These are phyloP conservation scores for Danionella cerebrum DNA, from an alignment of 2,113 vertebrate species.

Conservation along the genomic window DNA sequence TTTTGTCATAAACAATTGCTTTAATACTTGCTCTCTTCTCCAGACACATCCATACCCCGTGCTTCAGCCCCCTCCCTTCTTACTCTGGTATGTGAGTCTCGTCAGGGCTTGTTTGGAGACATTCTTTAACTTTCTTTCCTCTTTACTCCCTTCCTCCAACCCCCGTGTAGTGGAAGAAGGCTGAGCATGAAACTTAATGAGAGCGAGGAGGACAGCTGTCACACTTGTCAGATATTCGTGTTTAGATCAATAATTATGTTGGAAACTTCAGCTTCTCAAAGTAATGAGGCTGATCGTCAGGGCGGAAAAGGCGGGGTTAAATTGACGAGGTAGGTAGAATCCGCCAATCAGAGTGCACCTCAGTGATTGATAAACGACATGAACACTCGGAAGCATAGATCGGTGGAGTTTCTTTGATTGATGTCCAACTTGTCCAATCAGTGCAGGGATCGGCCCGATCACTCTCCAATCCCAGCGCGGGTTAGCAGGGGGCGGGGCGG, in stretches of 20 bases:
- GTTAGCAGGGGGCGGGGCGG: conserved; percentile 40
- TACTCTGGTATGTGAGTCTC: conserved; percentile 11
- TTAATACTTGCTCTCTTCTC: too few species aligned
- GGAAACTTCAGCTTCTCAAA: too few species aligned
- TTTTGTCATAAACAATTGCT: too few species aligned
- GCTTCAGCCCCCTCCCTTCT: too few species aligned
- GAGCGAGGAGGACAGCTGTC: too few species aligned
- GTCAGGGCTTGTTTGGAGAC: conserved; percentile 39
- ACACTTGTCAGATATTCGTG: too few species aligned
- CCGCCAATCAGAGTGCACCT: conserved; percentile 11
- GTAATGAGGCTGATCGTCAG: background rate
- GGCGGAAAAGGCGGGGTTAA: conserved; percentile 2
- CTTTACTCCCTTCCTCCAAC: too few species aligned
- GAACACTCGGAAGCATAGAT: conserved; percentile 30
- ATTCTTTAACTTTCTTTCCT: conserved; percentile 28
- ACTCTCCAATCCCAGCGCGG: conserved; percentile 39
- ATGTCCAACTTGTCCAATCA: conserved; percentile 39
- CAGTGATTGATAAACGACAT: conserved; percentile 25
- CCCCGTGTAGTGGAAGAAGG: too few species aligned
- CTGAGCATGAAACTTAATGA: too few species aligned
- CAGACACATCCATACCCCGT: too few species aligned
- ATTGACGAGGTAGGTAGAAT: background rate
- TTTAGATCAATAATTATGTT: too few species aligned
- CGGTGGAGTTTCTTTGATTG: background rate
- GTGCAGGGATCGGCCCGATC: rapidly evolving